These are phyloP conservation scores for Drosophila baimaii DNA, from an alignment of 1,140 invertebrate genomes.

Conservation along the genomic window DNA sequence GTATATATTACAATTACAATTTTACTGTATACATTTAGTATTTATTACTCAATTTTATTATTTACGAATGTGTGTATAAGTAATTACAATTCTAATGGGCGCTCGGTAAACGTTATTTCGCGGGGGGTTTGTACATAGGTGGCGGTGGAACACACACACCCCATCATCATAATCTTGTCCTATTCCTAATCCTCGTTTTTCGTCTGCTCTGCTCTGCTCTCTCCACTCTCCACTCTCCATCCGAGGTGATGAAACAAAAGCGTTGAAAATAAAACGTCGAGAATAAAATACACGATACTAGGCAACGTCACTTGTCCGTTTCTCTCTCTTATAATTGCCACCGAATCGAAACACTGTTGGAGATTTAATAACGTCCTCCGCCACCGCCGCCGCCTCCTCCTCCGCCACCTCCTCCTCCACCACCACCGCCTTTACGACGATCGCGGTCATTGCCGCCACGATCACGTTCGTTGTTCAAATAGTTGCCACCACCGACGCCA, in stretches of 20 bases:
- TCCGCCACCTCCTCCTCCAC: conserved; percentile 27
- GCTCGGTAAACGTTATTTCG: conserved; percentile 67
- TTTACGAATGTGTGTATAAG: conserved; percentile 79
- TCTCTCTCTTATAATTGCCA: conserved; percentile 37
- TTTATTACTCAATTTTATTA: conserved; percentile 80
- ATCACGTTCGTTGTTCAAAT: conserved; percentile 44
- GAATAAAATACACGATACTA: conserved; percentile 61
- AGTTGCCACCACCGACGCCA: conserved; percentile 39
- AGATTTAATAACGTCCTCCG: conserved; percentile 56
- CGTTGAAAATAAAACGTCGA: conserved; percentile 39
- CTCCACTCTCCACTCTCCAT: conserved; percentile 17
- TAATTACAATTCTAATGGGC: conserved; percentile 81
- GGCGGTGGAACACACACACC: conserved; percentile 62
- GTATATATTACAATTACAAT: too few species aligned
- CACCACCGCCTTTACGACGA: conserved; percentile 32
- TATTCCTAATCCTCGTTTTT: conserved; percentile 38
- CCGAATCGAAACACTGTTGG: conserved; percentile 21
- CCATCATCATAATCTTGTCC: conserved; percentile 28
- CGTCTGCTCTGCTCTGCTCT: conserved; percentile 12
- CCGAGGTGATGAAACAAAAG: conserved; percentile 47
- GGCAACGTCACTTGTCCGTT: conserved; percentile 48
- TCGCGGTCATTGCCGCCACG: conserved; percentile 45
- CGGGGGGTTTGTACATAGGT: conserved; percentile 65
- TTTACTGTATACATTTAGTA: conserved; percentile 56
- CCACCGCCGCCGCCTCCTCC: conserved; percentile 13